A percentile compares a stretch with the other conserved stretches of the same genome.
Evolutionary conservation across 2,797 vertebrate species (phyloP).

Genomic region (Dermochelys coriacea): DNA sequence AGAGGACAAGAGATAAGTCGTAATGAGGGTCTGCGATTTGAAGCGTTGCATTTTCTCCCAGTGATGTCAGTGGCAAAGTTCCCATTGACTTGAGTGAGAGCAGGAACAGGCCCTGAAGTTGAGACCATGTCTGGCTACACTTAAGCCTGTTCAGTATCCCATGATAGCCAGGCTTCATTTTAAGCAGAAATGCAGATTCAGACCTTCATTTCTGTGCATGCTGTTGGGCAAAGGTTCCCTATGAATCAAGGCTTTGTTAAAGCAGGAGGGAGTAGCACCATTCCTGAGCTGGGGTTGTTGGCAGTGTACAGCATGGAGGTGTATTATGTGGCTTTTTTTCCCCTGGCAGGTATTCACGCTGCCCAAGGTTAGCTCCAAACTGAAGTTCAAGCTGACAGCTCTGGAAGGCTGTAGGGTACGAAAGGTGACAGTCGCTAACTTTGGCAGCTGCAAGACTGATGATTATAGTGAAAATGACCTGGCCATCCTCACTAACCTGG

Average conservation of each 20-base stretch:
- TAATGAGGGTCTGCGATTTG: background rate
- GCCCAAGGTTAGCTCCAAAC: constrained; percentile 95
- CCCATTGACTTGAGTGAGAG: background rate
- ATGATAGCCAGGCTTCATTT: background rate
- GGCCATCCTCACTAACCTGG: constrained; percentile 94
- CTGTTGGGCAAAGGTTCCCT: background rate
- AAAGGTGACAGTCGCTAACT: constrained; percentile 91
- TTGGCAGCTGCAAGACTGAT: constrained; percentile 89
- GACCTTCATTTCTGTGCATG: constrained; percentile 10
- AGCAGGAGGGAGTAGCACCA: constrained; percentile 15
- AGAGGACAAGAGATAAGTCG: background rate
- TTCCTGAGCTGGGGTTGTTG: background rate
- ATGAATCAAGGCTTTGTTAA: constrained; percentile 17
- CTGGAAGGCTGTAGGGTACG: constrained; percentile 95
- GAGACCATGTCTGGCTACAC: background rate
- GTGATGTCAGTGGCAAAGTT: background rate
- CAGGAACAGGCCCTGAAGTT: background rate
- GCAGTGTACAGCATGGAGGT: background rate
- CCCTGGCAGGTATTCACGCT: constrained; percentile 90
- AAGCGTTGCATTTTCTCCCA: background rate
- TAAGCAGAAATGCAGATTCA: background rate
- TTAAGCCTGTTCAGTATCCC: background rate
- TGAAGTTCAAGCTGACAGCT: constrained; percentile 96
- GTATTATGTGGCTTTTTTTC: background rate
- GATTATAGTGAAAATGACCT: constrained; percentile 93